Conservation (phyloP, 2,113 vertebrate genomes). For the Platysternon megacephalum region DNA sequence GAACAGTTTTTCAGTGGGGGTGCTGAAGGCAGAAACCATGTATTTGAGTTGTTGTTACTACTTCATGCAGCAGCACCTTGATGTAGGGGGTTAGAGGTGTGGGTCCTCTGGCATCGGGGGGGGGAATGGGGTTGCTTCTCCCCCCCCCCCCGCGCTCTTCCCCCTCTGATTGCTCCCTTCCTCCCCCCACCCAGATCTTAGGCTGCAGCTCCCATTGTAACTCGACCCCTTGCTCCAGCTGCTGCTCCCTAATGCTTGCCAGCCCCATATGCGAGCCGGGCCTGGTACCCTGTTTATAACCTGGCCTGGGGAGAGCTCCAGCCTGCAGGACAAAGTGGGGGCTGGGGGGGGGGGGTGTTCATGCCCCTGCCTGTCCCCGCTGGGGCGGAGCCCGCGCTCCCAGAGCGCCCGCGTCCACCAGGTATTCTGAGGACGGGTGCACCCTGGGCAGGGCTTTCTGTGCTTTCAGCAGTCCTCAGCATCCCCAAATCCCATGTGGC, state of each 20-base stretch:
- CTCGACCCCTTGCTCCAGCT: not conserved
- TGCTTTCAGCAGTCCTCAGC: not conserved
- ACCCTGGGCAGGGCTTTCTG: not conserved
- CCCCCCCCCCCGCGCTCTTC: rapidly evolving
- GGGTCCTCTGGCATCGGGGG: too few relatives aligned
- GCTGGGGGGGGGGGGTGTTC: not conserved
- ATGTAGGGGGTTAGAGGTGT: too few relatives aligned
- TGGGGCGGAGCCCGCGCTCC: too few relatives aligned
- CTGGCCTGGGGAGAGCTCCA: not conserved
- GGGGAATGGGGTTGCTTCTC: not conserved
- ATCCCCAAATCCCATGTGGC: not conserved
- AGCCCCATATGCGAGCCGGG: not conserved
- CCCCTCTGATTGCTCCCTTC: not conserved
- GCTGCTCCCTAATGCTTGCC: too few relatives aligned
- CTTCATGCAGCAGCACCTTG: too few relatives aligned
- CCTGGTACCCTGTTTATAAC: not conserved
- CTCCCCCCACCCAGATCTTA: not conserved
- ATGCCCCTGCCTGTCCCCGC: too few relatives aligned
- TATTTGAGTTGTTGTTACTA: too few relatives aligned
- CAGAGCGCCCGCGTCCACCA: too few relatives aligned
- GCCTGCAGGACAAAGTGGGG: not conserved
- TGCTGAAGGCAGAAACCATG: too few relatives aligned
- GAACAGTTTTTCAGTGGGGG: too few relatives aligned
- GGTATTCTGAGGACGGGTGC: too few relatives aligned
- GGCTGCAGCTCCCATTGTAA: too few relatives aligned